Base-by-base conservation (phyloP, 2,797 vertebrate species). In the Clamator glandarius region DNA sequence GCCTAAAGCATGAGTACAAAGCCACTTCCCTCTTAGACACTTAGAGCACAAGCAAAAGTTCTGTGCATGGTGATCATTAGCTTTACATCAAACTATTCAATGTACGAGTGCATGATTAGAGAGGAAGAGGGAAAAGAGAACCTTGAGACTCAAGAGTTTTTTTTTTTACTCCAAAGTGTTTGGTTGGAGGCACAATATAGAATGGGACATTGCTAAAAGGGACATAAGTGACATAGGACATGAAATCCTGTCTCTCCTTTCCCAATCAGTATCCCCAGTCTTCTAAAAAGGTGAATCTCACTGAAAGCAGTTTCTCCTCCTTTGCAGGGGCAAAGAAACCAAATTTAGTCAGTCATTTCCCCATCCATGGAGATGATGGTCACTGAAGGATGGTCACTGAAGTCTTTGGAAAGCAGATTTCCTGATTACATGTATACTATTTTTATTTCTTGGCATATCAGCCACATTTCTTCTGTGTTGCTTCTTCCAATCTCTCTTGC, bases 281-380 rank as follows among this genome's bases (percentile, higher is more conserved):
- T 11, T 66, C 42, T 57, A 19, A 33, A 62, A 26, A 23, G 9
- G 9, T 19, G 24, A 67, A 59, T 16, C 31, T 26, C 26, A 15
- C n/a, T 25, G 12, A 25, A 10, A 50, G 6, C 0, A 0, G 52
- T 25, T 62, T 36, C 52, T 25, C 7, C 9, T 66, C 31, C 41
- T 74, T 18, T 75, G 4, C 8, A 84, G 9, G 8, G 8, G 9
- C 15, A 48, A 55, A 54, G 29, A 24, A 24, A 1, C 2, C 8
- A 67, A 31, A 6, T 18, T 20, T 50, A 10, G n/a, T 25, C 16
- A 24, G 14, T 62, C 42, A 1, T 54, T 79, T 72, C 4, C 9
- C 16, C 19, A n/a, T 36, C 28, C 19, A 10, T 1, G 13, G 42
- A 25, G 33, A 19, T 25, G 29, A 26, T 15, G 39, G 6, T 52